Evolutionary conservation across 1,140 invertebrate genomes (phyloP), one percentile per base, ranked within the genome.

Genomic region (Chymomyza costata): DNA sequence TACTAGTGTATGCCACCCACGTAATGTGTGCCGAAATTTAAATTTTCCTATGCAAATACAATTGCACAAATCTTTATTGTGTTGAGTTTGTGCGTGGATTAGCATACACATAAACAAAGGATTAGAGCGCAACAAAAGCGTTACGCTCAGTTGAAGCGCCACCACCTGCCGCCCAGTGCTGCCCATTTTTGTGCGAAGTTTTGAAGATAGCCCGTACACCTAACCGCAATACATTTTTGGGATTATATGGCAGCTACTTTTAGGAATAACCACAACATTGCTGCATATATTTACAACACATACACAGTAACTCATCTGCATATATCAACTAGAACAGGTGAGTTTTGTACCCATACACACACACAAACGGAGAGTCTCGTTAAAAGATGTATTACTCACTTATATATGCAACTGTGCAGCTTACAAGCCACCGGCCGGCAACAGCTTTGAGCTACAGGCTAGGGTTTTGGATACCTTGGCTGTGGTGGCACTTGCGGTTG

Each of bases 21-120:
- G 71, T 71, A 76, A 76, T 66, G 71, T 76, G 71, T 80, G 73
- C 69, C 73, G 71, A 73, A 80, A 78, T 80, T 80, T 78, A 80
- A 80, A 78, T 80, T 64, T 57, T 51, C 51, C 62, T 63, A 60
- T 73, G 68, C 52, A 65, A 65, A 74, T 73, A 59, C 64, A 65
- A 64, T 55, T 64, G 34, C 66, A 62, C 46, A 46, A 61, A 71
- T 64, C 43, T 40, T 32, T 38, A 38, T 15, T 25, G 32, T 10
- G n/a, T n/a, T n/a, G 43, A 57, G 49, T 64, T 48, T 16, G 34
- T 48, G 17, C 53, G 52, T 48, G 70, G 51, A 76, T 80, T 65
- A 80, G 52, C 73, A 68, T 80, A 80, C 68, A 68, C 73, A 66
- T 65, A 80, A 80, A 80, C 73, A 80, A 80, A 59, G 63, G 63